Evolutionary conservation across 2,888 invertebrate species (phyloP).

Genomic region (Allophyes oxyacanthae): DNA sequence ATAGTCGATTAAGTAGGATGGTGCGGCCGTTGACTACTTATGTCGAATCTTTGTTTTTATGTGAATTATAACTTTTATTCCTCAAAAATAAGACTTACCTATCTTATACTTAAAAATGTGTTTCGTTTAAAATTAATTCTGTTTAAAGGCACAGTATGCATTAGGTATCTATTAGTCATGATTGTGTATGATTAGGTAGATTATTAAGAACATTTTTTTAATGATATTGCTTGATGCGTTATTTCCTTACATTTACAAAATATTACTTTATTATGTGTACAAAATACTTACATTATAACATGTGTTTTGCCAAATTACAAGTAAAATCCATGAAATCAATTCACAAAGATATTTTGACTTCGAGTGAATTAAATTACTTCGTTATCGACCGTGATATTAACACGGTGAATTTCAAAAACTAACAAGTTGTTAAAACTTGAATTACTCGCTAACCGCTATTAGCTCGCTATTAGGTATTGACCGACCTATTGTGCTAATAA

Average conservation of each 20-base stretch:
- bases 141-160: no score
- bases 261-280: constrained; percentile 7
- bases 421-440: no score
- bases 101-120: no score
- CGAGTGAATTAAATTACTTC: not conserved
- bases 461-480: constrained; percentile 18
- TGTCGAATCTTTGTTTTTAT: no score
- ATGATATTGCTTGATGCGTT: not conserved
- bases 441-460: constrained; percentile 17
- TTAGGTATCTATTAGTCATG: no score
- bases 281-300: not conserved
- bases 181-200: no score
- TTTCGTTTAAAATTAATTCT: no score
- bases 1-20: no score
- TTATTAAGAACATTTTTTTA: not conserved
- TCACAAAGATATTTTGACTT: not conserved
- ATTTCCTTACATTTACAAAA: constrained; percentile 14
- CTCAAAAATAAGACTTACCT: no score
- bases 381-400: not conserved
- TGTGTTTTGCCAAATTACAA: no score
- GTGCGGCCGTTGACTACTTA: no score
- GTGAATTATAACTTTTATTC: no score
- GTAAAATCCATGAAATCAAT: constrained; percentile 2
- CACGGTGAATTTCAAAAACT: not conserved
- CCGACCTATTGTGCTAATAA: not conserved